Conservation (phyloP, 2,888 invertebrate genomes). For the Ophioninae sp. region DNA sequence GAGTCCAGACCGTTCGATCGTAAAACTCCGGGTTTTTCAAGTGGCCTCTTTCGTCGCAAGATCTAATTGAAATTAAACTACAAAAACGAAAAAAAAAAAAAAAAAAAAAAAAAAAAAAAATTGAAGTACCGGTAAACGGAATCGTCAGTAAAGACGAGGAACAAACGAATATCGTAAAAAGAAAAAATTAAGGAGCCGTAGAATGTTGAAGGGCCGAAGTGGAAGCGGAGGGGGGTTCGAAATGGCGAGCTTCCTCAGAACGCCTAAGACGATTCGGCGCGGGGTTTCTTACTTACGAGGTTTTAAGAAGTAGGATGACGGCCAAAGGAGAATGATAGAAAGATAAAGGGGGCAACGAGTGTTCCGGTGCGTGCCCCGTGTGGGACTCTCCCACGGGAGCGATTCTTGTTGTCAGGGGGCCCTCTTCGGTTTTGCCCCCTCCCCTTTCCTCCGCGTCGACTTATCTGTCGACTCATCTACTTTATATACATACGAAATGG, state of each 20-base stretch:
- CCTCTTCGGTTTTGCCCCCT: constrained; percentile 52
- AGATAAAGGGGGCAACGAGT: constrained; percentile 61
- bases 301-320: constrained; percentile 58
- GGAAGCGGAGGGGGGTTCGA: constrained; percentile 1
- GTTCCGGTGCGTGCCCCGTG: constrained; percentile 79
- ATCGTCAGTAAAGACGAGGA: background rate
- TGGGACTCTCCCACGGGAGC: constrained; percentile 79
- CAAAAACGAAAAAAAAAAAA: background rate
- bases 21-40: background rate
- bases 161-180: constrained; percentile 7
- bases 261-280: constrained; percentile 49
- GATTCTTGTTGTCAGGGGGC: constrained; percentile 59
- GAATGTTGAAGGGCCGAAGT: background rate
- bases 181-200: too few relatives aligned
- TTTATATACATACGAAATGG: constrained; percentile 48
- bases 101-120: constrained; percentile 10
- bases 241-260: constrained; percentile 45
- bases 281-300: constrained; percentile 32
- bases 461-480: constrained; percentile 68
- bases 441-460: background rate
- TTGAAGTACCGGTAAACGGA: background rate
- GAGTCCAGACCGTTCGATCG: background rate
- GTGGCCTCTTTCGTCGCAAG: background rate
- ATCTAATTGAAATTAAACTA: background rate
- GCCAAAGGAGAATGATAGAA: constrained; percentile 49